phyloP scores from a whole-genome alignment of 2,113 vertebrate genomes.

The Tychaedon coryphoeus region DNA sequence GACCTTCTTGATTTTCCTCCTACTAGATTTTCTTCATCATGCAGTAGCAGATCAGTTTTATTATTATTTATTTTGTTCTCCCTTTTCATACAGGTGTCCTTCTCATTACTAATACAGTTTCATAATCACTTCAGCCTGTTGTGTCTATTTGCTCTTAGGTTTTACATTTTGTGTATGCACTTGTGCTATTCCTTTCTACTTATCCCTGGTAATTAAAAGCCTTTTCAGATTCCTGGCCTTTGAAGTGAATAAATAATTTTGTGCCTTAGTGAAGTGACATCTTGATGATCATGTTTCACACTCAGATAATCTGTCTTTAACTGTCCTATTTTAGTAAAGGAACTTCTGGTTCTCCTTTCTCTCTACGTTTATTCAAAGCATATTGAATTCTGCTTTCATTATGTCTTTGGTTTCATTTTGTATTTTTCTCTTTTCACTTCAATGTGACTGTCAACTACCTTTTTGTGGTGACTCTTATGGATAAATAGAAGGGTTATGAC shows the following conservation, averaged over 20 bases:
- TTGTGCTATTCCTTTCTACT: background rate
- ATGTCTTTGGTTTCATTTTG: background rate
- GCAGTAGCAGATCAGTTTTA: background rate
- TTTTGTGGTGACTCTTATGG: background rate
- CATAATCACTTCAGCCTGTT: background rate
- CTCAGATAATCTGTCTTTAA: background rate
- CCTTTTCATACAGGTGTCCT: fast-evolving
- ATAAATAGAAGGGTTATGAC: background rate
- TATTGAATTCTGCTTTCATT: background rate
- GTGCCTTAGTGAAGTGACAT: background rate
- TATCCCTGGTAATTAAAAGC: background rate
- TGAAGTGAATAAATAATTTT: background rate
- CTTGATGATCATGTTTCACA: background rate
- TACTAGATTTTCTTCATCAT: background rate
- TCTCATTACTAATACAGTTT: background rate
- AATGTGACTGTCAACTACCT: background rate
- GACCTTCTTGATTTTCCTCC: background rate
- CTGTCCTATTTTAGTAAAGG: background rate
- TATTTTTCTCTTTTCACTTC: background rate
- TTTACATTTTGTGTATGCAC: background rate
- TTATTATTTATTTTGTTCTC: background rate
- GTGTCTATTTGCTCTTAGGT: background rate
- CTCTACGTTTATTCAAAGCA: background rate
- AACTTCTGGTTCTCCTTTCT: background rate
- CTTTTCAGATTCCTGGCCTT: background rate